Evolutionary conservation across 2,797 vertebrate genomes (phyloP), one percentile per base, ranked within the genome.

Genomic region (Rachycentron canadum): DNA sequence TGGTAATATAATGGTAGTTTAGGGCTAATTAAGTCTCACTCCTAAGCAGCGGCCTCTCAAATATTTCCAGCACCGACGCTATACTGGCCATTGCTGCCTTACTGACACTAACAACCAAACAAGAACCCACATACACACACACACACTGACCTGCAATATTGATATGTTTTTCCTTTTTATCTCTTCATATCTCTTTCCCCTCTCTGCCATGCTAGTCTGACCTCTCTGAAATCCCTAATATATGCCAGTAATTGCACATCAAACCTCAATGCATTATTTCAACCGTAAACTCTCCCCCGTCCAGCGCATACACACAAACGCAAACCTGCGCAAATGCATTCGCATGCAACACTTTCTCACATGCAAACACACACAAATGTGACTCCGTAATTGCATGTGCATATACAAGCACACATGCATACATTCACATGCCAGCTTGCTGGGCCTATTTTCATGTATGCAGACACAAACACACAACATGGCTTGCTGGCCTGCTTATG

Each of bases 151-250:
- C 91, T 95, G 92, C 94, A 94, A 95, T 96, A 96, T 95, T 93
- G 94, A 96, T 95, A 95, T 94, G 94, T 95, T 95, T 96, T 95
- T 95, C 95, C 92, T 94, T 95, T 96, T 96, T 95, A 96, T 96
- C 94, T 96, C 91, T 94, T 96, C 93, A 90, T 96, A 96, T 96
- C 94, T 93, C 92, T 91, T 94, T 91, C 89, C 88, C 84, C 71
- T 74, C 59, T 68, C 64, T 79, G 75, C 50, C 78, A 72, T 38
- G 45, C 75, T 76, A 90, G 92, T 95, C 94, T 95, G 96, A 97
- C 96, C 96, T 96, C 96, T 96, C 95, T 96, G 95, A 97, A 97
- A 96, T 96, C 96, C 95, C 95, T 96, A 96, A 97, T 97, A 96
- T 97, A 96, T 95, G 95, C 96, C 95, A 95, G 92, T 98, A 98